These are phyloP conservation scores for Oenanthe melanoleuca DNA, from an alignment of 2,113 vertebrate genomes.

Conservation along the genomic window DNA sequence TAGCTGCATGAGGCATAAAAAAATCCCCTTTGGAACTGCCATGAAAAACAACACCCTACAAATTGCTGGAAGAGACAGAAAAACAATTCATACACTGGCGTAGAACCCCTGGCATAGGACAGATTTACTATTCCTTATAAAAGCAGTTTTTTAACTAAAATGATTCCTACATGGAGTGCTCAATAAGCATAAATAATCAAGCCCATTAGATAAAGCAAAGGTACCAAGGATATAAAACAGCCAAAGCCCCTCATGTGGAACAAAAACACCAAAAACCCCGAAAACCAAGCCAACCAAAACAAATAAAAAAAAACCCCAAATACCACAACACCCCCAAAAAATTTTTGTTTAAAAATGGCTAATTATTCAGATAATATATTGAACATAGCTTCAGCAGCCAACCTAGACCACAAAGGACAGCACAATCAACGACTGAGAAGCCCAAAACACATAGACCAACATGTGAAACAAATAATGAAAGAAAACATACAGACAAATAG, in stretches of 20 bases:
- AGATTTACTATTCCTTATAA: not conserved
- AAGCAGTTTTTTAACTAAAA: not conserved
- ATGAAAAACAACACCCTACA: not conserved
- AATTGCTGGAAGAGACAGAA: not conserved
- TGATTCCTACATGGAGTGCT: not conserved
- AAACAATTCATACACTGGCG: not conserved
- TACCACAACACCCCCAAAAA: not conserved
- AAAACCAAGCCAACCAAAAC: not conserved
- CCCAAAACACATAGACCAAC: not conserved
- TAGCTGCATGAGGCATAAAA: not conserved
- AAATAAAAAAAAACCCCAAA: not conserved
- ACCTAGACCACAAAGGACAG: not conserved
- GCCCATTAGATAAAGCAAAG: not conserved
- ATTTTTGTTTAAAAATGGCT: not conserved
- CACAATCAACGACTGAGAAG: not conserved
- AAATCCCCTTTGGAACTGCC: not conserved
- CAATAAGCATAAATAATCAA: not conserved
- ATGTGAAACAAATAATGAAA: not conserved
- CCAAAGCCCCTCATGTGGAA: not conserved
- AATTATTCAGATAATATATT: not conserved
- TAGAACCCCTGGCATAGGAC: accelerated
- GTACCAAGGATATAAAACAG: not conserved
- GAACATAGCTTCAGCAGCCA: not conserved
- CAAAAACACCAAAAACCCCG: accelerated
- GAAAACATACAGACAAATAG: accelerated